phyloP scores from a whole-genome alignment of 2,797 vertebrate genomes.

The Urocyon cinereoargenteus region DNA sequence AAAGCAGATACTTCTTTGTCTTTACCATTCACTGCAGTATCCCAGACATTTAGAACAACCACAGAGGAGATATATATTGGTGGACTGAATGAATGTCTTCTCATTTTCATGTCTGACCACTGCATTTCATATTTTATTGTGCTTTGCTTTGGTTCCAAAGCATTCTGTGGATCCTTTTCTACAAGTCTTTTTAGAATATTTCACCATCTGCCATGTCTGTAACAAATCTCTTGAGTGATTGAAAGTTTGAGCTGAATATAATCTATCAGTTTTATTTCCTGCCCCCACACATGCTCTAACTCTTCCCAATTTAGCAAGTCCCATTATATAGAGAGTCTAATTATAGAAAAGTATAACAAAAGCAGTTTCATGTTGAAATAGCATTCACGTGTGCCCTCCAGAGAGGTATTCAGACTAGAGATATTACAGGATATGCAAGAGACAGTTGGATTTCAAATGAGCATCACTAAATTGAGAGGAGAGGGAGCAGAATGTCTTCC shows the following conservation, averaged over 20 bases:
- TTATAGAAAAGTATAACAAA: slow-evolving; percentile 81
- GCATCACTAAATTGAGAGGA: background rate
- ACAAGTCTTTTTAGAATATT: slow-evolving; percentile 76
- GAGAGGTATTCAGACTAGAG: slow-evolving; percentile 36
- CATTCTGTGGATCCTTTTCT: slow-evolving; percentile 67
- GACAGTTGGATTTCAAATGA: slow-evolving; percentile 38
- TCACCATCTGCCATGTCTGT: slow-evolving; percentile 81
- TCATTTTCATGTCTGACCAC: background rate
- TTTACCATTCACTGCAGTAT: background rate
- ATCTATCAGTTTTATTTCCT: slow-evolving; percentile 82
- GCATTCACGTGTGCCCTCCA: slow-evolving; percentile 62
- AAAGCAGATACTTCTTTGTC: background rate
- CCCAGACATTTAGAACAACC: background rate
- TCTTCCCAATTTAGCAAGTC: slow-evolving; percentile 84
- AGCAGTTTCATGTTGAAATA: slow-evolving; percentile 76
- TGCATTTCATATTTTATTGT: background rate
- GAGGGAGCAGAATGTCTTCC: background rate
- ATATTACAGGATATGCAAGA: background rate
- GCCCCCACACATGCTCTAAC: slow-evolving; percentile 79
- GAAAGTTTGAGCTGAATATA: slow-evolving; percentile 85
- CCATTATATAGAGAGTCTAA: slow-evolving; percentile 80
- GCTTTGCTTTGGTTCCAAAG: slow-evolving; percentile 67
- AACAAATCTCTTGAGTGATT: slow-evolving; percentile 81
- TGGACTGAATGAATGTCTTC: background rate
- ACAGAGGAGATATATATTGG: background rate